phyloP scores from a whole-genome alignment of 1,140 invertebrate genomes.

The Pemphigus obesinymphae region DNA sequence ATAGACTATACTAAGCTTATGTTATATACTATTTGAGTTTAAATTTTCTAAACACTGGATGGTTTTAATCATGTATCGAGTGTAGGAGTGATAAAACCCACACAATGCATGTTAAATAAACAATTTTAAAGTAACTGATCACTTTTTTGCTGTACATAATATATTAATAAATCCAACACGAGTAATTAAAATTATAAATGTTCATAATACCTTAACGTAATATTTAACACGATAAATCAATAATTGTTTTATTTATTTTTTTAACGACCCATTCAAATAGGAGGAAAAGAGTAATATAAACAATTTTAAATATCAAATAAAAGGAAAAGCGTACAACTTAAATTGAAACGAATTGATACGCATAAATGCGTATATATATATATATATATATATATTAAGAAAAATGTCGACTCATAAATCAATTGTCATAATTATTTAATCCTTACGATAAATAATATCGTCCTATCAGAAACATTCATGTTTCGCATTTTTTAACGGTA shows the following conservation, averaged over 20 bases:
- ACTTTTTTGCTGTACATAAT: background rate
- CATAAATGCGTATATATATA: too few relatives aligned
- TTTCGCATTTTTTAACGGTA: background rate
- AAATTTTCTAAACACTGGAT: background rate
- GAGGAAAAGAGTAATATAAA: background rate
- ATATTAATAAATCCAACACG: background rate
- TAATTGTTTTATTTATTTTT: background rate
- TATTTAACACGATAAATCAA: background rate
- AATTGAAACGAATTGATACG: background rate
- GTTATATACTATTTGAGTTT: background rate
- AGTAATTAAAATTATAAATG: background rate
- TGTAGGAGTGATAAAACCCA: background rate
- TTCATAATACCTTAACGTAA: background rate
- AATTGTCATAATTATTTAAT: too few relatives aligned
- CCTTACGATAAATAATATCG: too few relatives aligned
- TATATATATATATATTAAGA: too few relatives aligned
- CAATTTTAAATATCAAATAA: background rate
- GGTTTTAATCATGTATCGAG: background rate
- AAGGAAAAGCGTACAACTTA: background rate
- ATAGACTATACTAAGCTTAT: slow-evolving; percentile 3
- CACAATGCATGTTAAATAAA: background rate
- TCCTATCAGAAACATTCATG: background rate
- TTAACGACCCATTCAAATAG: background rate
- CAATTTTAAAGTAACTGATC: background rate
- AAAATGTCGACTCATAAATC: too few relatives aligned